phyloP scores from a whole-genome alignment of 2,113 vertebrate genomes.

The Corythoichthys haematopterus region DNA sequence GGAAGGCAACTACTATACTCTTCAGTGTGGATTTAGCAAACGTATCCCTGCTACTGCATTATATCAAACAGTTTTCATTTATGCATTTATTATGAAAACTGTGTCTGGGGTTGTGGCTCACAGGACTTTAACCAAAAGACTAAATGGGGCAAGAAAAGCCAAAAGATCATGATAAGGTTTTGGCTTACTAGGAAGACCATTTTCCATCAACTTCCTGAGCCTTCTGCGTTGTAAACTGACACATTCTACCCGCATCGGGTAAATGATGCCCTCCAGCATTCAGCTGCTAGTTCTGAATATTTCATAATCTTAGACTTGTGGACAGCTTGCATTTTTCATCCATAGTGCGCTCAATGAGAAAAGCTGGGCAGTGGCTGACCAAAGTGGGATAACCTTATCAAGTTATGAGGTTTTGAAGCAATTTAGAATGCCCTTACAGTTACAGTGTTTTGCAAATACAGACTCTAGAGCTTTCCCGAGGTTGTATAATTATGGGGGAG shows the following conservation, averaged over 20 bases:
- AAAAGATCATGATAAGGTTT: neutral
- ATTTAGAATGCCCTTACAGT: neutral
- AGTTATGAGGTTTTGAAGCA: neutral
- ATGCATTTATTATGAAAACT: neutral
- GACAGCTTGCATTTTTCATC: slow-evolving; percentile 6
- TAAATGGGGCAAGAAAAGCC: neutral
- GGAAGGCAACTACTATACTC: neutral
- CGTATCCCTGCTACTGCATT: neutral
- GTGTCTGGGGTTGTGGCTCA: neutral
- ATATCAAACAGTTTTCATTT: neutral
- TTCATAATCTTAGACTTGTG: slow-evolving; percentile 3
- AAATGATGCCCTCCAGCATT: slow-evolving; percentile 7
- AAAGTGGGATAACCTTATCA: neutral
- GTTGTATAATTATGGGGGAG: neutral
- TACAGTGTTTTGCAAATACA: neutral
- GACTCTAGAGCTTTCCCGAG: neutral
- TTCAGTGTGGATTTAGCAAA: neutral
- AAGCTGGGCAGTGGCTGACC: neutral
- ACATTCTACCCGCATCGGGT: neutral
- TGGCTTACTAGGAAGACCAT: neutral
- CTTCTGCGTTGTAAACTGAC: neutral
- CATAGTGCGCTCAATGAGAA: neutral
- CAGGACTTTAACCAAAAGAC: neutral
- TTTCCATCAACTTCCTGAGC: neutral
- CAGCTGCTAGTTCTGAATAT: slow-evolving; percentile 3